Evolutionary conservation across 1,140 invertebrate species (phyloP).

Genomic region (Lordiphosa collinella): DNA sequence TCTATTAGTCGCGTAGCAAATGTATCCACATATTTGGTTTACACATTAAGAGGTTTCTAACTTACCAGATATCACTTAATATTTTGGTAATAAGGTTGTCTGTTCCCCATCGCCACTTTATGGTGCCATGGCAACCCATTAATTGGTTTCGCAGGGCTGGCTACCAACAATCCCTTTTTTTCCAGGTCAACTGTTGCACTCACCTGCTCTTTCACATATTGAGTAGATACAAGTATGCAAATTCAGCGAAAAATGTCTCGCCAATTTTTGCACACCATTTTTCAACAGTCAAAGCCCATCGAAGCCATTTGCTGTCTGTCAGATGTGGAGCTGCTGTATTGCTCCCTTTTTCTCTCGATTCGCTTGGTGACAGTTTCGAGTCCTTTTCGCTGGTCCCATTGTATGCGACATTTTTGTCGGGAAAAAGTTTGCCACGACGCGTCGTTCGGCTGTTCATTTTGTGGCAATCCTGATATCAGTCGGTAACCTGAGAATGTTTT

Average conservation of each 20-base stretch:
- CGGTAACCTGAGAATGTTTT: constrained; percentile 60
- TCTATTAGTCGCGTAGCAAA: no score
- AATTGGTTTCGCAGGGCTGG: no score
- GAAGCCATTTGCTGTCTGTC: constrained; percentile 23
- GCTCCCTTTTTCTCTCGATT: constrained; percentile 38
- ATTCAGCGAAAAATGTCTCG: constrained; percentile 53
- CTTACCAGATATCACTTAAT: no score
- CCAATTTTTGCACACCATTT: constrained; percentile 37
- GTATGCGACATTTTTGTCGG: constrained; percentile 30
- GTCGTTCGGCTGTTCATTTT: constrained; percentile 42
- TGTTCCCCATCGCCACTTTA: no score
- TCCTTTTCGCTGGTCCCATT: constrained; percentile 41
- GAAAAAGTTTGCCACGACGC: constrained; percentile 7
- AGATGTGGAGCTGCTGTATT: constrained; percentile 20
- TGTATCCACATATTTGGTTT: no score
- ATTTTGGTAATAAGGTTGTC: no score
- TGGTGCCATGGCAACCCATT: no score
- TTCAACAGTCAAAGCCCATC: constrained; percentile 26
- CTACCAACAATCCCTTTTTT: no score
- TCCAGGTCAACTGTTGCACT: no score
- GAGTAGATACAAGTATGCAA: constrained; percentile 7
- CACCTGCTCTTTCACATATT: no score
- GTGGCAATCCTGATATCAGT: constrained; percentile 20
- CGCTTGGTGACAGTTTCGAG: constrained; percentile 74
- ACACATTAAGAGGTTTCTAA: no score